Evolutionary conservation across 2,888 invertebrate species (phyloP), one percentile per base, ranked within the genome.

Genomic region (Erannis defoliaria): DNA sequence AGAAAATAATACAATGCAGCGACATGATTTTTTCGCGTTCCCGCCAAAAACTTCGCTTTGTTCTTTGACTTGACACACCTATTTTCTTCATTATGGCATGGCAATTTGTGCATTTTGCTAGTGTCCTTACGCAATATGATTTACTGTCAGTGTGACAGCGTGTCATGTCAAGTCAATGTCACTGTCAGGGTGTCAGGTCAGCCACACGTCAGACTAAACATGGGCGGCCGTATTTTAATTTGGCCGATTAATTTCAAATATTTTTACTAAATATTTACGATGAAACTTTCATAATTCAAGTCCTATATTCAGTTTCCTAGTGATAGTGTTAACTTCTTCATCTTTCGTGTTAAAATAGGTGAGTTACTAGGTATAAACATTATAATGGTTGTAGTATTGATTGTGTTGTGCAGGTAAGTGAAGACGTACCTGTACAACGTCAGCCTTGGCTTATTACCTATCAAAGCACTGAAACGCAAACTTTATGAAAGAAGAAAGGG

Each of bases 331-430:
- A 54, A 72, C 75, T 66, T 64, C 74, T 80, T 75, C 77, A 64
- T 68, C 64, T 79, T 56, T 33, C 51, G 49, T 42, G 42, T 49
- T 57, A 37, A 35, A 65, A 62, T 67, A 74, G 66, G 85, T 85
- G 65, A 85, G 62, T 63, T 29, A 43, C 6, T 55, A 48, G 5
- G 21, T 14, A n/a, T 46, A 45, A 16, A 61, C 14, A 64, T 68
- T 60, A 21, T 42, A 75, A 23, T 49, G 35, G 56, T 50, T 45
- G 71, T 80, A 77, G 80, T 90, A 91, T 91, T 84, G 90, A 91
- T 91, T 90, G 80, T 84, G 76, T 78, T 73, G 66, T 49, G 35
- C 33, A 35, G 70, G 45, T 65, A 57, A 38, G 55, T 67, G 37
- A 56, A 49, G 12, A 10, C 2, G 5, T 35, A 37, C 21, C 49